Base-by-base conservation (phyloP, 2,113 vertebrate genomes). In the Pluvialis apricaria region DNA sequence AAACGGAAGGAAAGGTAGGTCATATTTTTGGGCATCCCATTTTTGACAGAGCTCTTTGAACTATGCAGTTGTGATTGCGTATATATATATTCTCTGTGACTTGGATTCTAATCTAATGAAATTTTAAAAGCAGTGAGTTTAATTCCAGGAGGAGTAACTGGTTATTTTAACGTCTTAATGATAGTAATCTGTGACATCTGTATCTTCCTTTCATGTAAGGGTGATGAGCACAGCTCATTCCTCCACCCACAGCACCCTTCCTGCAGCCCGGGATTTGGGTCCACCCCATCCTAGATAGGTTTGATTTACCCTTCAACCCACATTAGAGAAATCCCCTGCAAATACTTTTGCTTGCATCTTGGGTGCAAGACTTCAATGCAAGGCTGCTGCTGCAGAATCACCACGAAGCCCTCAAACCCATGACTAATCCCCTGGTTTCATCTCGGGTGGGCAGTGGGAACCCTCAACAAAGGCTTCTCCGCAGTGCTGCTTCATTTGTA, bases 21-120 rank as follows among this genome's bases (percentile, higher is more conserved):
- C 71, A 72, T 5, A 0, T n/a, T 64, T 90, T 60, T 58, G 86
- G 96, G 76, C 82, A 83, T 78, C 82, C 88, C 82, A 13, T 21
- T 84, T 90, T 19, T 88, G 86, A 51, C 54, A 60, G 71, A 62
- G 72, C 80, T 86, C 76, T 95, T 64, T 90, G 95, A 95, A 81
- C 88, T 86, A 6, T 9, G 14, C 4, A 3, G 64, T 8, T 25
- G 42, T 9, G 81, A 22, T 10, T 38, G 64, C 0, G 1, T 6
- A 22, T 32, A 36, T 32, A 36, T 34, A 44, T 9, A 11, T 62
- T 38, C 12, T 15, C 82, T 9, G 55, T 6, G 85, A 47, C 71
- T 34, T 20, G 26, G 38, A 15, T 51, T 70, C 64, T 70, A 5
- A 21, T 1, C 60, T 42, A 29, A 75, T 4, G 38, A 47, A 4